phyloP scores from a whole-genome alignment of 2,113 vertebrate species.

The Eurystomus gularis region DNA sequence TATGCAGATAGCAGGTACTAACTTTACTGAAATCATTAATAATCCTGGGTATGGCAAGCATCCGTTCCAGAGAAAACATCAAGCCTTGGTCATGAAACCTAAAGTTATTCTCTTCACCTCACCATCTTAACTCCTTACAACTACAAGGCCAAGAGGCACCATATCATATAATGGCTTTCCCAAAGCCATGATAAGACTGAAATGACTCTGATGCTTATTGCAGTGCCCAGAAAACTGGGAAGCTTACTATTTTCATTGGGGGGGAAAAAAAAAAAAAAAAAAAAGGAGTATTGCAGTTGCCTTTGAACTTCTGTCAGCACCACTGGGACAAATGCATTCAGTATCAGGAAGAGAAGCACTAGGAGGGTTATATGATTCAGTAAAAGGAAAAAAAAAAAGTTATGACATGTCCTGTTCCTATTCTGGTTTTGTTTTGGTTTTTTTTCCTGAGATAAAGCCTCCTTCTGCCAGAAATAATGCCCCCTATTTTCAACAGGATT shows the following conservation, averaged over 20 bases:
- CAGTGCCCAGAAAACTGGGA: background rate
- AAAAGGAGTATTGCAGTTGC: background rate
- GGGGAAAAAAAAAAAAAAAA: background rate
- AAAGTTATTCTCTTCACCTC: background rate
- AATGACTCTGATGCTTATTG: background rate
- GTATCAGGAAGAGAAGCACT: background rate
- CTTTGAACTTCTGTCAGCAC: background rate
- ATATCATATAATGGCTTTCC: background rate
- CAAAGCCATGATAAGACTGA: background rate
- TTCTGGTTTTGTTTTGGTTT: background rate
- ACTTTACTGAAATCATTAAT: background rate
- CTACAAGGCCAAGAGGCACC: background rate
- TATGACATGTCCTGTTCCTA: background rate
- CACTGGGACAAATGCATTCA: background rate
- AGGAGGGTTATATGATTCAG: background rate
- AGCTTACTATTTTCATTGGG: background rate
- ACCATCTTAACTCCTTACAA: background rate
- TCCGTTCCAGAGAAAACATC: background rate
- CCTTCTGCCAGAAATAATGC: background rate
- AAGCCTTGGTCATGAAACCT: background rate
- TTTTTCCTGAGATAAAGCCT: background rate
- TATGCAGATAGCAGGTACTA: background rate
- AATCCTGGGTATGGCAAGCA: background rate
- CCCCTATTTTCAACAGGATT: background rate
- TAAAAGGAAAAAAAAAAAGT: background rate